Conservation (phyloP, 2,888 invertebrate genomes). For the Drosophila mettleri region DNA sequence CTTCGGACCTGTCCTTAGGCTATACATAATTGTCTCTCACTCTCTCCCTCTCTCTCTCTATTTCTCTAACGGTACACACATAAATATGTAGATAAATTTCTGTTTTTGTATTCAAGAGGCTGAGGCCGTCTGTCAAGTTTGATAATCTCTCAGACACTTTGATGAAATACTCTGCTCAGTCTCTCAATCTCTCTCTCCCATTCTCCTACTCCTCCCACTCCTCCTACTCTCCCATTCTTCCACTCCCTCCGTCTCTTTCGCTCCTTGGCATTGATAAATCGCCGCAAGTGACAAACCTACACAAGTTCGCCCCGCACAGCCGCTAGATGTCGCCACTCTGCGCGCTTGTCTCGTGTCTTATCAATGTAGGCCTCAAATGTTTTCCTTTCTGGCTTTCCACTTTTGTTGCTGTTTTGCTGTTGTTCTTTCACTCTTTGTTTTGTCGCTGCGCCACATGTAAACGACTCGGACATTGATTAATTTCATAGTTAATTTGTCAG, state of each 20-base stretch:
- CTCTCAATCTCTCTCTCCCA: neutral
- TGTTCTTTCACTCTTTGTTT: conserved; percentile 29
- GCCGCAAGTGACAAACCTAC: conserved; percentile 75
- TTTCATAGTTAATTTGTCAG: conserved; percentile 78
- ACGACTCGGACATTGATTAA: conserved; percentile 79
- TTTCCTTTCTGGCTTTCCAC: conserved; percentile 14
- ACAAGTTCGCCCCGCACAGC: conserved; percentile 44
- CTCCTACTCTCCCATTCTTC: neutral
- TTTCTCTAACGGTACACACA: neutral
- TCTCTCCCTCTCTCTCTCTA: neutral
- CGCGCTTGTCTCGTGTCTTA: conserved; percentile 51
- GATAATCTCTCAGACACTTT: conserved; percentile 80
- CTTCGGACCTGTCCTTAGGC: conserved; percentile 32
- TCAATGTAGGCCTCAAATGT: conserved; percentile 59
- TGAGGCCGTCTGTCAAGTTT: conserved; percentile 62
- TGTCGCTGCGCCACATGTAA: conserved; percentile 54
- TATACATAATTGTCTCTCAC: conserved; percentile 15
- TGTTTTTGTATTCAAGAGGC: conserved; percentile 13
- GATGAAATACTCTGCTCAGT: conserved; percentile 68
- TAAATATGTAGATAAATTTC: neutral
- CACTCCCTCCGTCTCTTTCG: conserved; percentile 21
- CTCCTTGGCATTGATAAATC: conserved; percentile 79
- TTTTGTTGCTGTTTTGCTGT: neutral
- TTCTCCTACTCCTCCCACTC: conserved; percentile 10
- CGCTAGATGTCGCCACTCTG: conserved; percentile 67